These are phyloP conservation scores for Microvelia longipes DNA, from an alignment of 1,140 invertebrate genomes.

Conservation along the genomic window DNA sequence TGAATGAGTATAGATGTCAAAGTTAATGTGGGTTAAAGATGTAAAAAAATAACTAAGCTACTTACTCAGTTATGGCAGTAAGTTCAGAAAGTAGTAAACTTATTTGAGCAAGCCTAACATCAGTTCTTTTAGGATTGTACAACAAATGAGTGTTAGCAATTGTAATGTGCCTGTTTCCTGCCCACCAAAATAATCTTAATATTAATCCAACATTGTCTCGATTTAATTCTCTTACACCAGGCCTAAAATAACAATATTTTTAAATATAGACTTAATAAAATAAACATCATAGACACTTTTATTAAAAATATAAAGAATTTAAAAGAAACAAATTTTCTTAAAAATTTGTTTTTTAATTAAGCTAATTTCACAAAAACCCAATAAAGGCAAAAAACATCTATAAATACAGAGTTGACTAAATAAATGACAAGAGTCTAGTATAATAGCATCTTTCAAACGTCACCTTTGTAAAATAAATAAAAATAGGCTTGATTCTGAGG, in stretches of 20 bases:
- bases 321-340: background rate
- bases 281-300: background rate
- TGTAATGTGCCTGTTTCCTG: background rate
- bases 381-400: too few species aligned
- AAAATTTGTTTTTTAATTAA: too few species aligned
- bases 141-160: conserved; percentile 85
- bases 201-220: conserved; percentile 78
- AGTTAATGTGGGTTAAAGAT: too few species aligned
- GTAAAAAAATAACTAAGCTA: too few species aligned
- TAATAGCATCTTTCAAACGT: too few species aligned
- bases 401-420: too few species aligned
- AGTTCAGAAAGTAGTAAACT: conserved; percentile 66
- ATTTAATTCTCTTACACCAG: conserved; percentile 40
- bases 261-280: background rate
- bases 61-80: conserved; percentile 43
- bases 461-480: too few species aligned
- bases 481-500: too few species aligned
- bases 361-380: too few species aligned
- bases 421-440: too few species aligned
- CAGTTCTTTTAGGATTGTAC: conserved; percentile 74
- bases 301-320: background rate
- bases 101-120: conserved; percentile 74
- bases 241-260: conserved; percentile 4
- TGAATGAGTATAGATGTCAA: too few species aligned
- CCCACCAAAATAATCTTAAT: conserved; percentile 40